These are phyloP conservation scores for Drosophila tristis DNA, from an alignment of 1,140 invertebrate genomes.

Conservation along the genomic window DNA sequence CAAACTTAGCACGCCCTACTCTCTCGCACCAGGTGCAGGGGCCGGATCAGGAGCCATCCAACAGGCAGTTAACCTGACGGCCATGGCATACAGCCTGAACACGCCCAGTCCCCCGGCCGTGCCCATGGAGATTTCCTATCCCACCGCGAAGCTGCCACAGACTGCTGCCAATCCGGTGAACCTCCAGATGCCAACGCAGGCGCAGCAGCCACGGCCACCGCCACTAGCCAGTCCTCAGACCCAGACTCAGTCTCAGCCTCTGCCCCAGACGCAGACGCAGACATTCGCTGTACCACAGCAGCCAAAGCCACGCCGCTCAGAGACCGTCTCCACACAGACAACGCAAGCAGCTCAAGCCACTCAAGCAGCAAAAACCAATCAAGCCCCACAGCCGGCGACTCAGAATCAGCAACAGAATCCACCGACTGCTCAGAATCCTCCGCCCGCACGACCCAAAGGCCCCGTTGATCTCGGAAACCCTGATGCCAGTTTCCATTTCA, in stretches of 20 bases:
- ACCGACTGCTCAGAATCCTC: background rate
- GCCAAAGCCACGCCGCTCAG: slow-evolving; percentile 37
- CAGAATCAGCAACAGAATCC: background rate
- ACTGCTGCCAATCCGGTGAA: background rate
- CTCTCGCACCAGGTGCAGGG: slow-evolving; percentile 22
- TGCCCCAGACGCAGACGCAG: background rate
- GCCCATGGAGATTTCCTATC: slow-evolving; percentile 56
- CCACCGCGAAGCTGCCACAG: slow-evolving; percentile 18
- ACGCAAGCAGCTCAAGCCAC: background rate
- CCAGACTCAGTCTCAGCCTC: background rate
- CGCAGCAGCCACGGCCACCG: background rate
- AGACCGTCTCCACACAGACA: slow-evolving; percentile 51
- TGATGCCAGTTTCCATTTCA: slow-evolving; percentile 58
- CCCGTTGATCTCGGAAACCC: slow-evolving; percentile 60
- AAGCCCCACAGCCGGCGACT: background rate
- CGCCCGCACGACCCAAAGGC: slow-evolving; percentile 6
- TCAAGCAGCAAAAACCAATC: background rate
- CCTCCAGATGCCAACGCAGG: background rate
- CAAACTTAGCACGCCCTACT: slow-evolving; percentile 49
- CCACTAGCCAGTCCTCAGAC: background rate
- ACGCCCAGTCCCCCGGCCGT: slow-evolving; percentile 46
- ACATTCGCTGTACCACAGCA: slow-evolving; percentile 29
- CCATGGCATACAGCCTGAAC: slow-evolving; percentile 45
- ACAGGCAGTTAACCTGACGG: slow-evolving; percentile 24
- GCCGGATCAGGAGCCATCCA: slow-evolving; percentile 4